Evolutionary conservation across 2,888 invertebrate species (phyloP), one percentile per base, ranked within the genome.

Genomic region (Pterostichus madidus): DNA sequence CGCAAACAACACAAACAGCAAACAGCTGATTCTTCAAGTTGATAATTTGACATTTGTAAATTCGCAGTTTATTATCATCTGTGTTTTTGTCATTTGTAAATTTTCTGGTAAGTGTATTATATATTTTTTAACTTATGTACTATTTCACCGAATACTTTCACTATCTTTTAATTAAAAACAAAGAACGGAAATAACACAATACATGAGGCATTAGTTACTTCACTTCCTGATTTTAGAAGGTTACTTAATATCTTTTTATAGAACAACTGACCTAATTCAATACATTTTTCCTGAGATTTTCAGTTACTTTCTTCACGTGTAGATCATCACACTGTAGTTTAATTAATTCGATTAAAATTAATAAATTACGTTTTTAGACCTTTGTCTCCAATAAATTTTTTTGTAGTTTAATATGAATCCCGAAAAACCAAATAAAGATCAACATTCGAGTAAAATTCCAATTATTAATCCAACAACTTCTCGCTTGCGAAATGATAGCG

Each of bases 401-500:
- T 56, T 68, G 13, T 44, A 59, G 75, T 75, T 11, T 17, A 68
- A 49, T 8, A 81, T 81, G 81, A 68, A 75, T 75, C 61, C 81
- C 6, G 81, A 81, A 24, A 81, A 81, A 75, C 59, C 81, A 7
- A 81, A 81, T 56, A 75, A 81, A 44, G 52, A 79, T 79, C 64
- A 79, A n/a, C 61, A 64, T 3, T 24, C 24, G 3, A 24, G 24
- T 31, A 79, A 64, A 79, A 81, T 75, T 31, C 75, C 81, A 46
- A 44, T 80, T 64, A 61, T 10, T 78, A 61, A n/a, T 31, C 0
- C 64, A 64, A 64, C 1, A 75, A 83, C 85, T 32, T 80, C 88
- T 56, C 87, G 89, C 83, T 85, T 87, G 39, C 86, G 90, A 84
- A 88, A 88, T n/a, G 87, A 88, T 83, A 90, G 89, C 85, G 90